Evolutionary conservation across 2,888 invertebrate genomes (phyloP).

Genomic region (Agrochola circellaris): DNA sequence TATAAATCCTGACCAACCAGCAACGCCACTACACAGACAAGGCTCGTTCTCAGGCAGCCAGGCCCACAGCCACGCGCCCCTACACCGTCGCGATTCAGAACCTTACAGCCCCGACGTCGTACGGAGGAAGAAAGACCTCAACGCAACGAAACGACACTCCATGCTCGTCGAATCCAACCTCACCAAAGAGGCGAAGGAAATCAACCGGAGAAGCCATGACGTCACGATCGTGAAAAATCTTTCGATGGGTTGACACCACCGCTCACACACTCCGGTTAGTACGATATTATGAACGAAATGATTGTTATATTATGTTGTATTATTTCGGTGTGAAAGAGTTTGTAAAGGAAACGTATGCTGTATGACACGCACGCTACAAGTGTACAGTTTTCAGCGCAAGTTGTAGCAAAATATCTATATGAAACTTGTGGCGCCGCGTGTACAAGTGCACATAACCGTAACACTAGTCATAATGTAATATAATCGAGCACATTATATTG

Average conservation of each 20-base stretch:
- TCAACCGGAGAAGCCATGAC: conserved; percentile 86
- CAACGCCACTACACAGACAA: conserved; percentile 78
- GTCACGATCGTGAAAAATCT: conserved; percentile 84
- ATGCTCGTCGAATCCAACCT: conserved; percentile 86
- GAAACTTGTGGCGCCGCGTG: conserved; percentile 65
- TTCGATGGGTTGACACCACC: conserved; percentile 85
- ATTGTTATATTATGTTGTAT: conserved; percentile 53
- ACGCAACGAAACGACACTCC: conserved; percentile 83
- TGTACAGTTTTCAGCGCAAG: conserved; percentile 49
- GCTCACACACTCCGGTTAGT: conserved; percentile 61
- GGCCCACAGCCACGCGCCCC: conserved; percentile 68
- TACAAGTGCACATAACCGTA: conserved; percentile 79
- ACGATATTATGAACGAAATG: conserved; percentile 51
- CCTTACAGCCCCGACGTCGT: conserved; percentile 85
- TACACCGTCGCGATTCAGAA: conserved; percentile 85
- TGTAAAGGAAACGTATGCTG: conserved; percentile 49
- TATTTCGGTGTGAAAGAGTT: conserved; percentile 56
- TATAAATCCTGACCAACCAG: conserved; percentile 75
- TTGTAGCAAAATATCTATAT: conserved; percentile 18
- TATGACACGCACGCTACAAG: conserved; percentile 42
- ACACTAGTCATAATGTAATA: conserved; percentile 84
- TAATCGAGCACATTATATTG: conserved; percentile 68
- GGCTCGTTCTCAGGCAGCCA: conserved; percentile 78
- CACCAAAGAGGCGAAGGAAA: conserved; percentile 82
- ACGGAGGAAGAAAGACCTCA: conserved; percentile 84